These are phyloP conservation scores for Scatophagus argus DNA, from an alignment of 2,113 vertebrate species.

Conservation along the genomic window DNA sequence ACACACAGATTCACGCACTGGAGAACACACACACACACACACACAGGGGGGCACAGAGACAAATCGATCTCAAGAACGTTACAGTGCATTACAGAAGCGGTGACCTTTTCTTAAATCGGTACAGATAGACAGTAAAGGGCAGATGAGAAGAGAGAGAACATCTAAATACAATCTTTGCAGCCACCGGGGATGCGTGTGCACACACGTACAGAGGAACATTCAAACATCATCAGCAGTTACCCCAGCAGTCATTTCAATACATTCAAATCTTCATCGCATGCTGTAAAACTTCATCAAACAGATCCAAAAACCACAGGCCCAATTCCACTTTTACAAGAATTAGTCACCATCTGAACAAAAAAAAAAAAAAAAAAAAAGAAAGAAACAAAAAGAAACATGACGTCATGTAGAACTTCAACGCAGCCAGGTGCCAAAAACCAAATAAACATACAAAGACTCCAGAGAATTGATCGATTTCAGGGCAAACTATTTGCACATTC, in stretches of 20 bases:
- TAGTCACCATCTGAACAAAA: not conserved
- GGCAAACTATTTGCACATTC: not conserved
- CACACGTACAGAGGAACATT: not conserved
- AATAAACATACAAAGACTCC: not conserved
- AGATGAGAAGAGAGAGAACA: slow-evolving; percentile 21
- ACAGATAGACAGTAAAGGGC: slow-evolving; percentile 62
- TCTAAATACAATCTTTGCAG: slow-evolving; percentile 10
- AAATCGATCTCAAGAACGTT: slow-evolving; percentile 60
- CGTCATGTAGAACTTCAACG: not conserved
- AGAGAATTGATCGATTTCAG: not conserved
- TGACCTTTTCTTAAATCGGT: slow-evolving; percentile 75
- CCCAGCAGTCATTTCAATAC: not conserved
- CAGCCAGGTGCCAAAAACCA: not conserved
- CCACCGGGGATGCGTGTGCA: not conserved
- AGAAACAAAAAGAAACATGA: no score
- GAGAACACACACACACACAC: slow-evolving; percentile 13
- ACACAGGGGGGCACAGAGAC: not conserved
- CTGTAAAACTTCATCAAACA: not conserved
- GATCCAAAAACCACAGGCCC: not conserved
- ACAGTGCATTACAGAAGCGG: slow-evolving; percentile 64
- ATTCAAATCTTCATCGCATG: slow-evolving; percentile 9
- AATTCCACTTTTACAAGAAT: not conserved
- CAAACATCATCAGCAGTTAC: slow-evolving; percentile 17
- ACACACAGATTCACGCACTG: not conserved
- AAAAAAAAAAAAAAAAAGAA: no score